Conservation (phyloP, 2,888 invertebrate genomes). For the Drosophila mayaguana region DNA sequence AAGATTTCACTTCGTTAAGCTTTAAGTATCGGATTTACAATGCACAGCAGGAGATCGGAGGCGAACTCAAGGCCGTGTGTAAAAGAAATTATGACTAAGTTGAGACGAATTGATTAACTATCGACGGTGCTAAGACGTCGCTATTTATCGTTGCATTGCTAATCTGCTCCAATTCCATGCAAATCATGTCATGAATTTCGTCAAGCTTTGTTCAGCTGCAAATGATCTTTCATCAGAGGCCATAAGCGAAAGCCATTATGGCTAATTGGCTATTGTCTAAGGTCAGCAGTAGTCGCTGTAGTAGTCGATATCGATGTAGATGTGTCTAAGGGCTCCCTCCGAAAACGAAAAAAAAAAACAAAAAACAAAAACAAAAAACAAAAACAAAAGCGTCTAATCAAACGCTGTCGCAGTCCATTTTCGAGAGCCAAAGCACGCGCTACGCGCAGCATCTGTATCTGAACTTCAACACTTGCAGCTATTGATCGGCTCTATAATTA, state of each 20-base stretch:
- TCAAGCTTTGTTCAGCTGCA: constrained; percentile 31
- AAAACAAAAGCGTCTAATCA: constrained; percentile 65
- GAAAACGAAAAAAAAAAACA: not conserved
- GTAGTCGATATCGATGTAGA: constrained; percentile 1
- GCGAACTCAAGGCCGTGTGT: constrained; percentile 1
- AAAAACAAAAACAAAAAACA: constrained; percentile 15
- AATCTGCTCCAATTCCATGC: constrained; percentile 29
- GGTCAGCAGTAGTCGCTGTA: constrained; percentile 15
- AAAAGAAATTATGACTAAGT: not conserved
- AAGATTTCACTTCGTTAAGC: not conserved
- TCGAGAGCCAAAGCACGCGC: constrained; percentile 44
- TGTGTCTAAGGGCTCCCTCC: not conserved
- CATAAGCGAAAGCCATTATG: constrained; percentile 34
- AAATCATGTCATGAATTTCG: constrained; percentile 30
- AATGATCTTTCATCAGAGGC: constrained; percentile 44
- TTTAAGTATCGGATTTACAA: not conserved
- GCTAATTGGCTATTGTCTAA: constrained; percentile 38
- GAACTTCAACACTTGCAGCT: constrained; percentile 41
- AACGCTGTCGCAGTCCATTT: constrained; percentile 22
- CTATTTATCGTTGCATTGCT: constrained; percentile 3
- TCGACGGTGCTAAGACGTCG: no score
- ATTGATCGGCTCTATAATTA: constrained; percentile 49
- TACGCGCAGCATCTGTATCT: constrained; percentile 5
- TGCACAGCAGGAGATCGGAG: not conserved
- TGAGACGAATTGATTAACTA: not conserved